Evolutionary conservation across 2,888 invertebrate genomes (phyloP), one percentile per base, ranked within the genome.

Genomic region (Mimachlamys varia): DNA sequence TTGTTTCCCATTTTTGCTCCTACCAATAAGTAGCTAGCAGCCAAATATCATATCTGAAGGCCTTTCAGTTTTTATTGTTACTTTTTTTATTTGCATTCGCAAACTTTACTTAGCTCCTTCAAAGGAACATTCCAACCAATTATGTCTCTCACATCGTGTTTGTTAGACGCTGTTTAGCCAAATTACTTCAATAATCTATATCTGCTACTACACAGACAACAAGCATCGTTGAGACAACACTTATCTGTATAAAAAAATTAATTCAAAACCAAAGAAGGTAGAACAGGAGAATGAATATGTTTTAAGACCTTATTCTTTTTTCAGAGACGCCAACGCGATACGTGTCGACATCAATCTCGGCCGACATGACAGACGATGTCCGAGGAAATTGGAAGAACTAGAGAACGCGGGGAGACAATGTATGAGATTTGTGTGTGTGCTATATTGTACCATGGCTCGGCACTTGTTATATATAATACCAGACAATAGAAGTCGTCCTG

Each of bases 401-500:
- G 76, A 76, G 27, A 76, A 76, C 76, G 17, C 10, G 33, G 3
- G 33, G 76, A 76, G 76, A 76, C 76, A 76, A 27, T 76, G 76
- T 33, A 76, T 76, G 76, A 27, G 76, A 76, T 76, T 76, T 76
- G 27, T 27, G 76, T 76, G 76, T 76, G 76, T 76, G 12, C 33
- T 76, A 0, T 7, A 76, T 76, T 13, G 27, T 12, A 76, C 76
- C 76, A 33, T 1, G 76, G 27, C 76, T 76, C 7, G 76, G 76
- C 33, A 33, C 15, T 76, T 12, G 27, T 27, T 27, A 10, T 76
- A 2, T 76, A 33, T 76, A 33, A 33, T 33, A 27, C 10, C 76
- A 76, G 33, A 33, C 76, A 7, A 12, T 76, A 76, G 17, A 76
- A 76, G 33, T 76, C 76, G 76, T 7, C 76, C 13, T 76, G 76